These are phyloP conservation scores for Ips typographus DNA, from an alignment of 1,140 invertebrate genomes.

Conservation along the genomic window DNA sequence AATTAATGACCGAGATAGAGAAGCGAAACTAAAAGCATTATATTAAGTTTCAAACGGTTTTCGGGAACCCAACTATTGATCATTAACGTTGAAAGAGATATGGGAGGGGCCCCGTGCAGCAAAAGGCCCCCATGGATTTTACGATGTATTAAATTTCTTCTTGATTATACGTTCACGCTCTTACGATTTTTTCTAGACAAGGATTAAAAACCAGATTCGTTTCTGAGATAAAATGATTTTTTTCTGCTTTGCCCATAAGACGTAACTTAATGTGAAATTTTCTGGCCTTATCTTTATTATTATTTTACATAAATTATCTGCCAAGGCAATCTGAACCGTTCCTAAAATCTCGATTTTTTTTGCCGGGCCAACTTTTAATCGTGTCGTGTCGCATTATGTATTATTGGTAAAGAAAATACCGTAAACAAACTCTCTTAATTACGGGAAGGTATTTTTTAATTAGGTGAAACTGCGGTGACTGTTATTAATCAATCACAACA, in stretches of 20 bases:
- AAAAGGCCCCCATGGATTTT: slow-evolving; percentile 38
- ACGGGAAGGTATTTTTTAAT: too few species aligned
- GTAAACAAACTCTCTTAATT: too few species aligned
- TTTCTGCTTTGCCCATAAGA: slow-evolving; percentile 33
- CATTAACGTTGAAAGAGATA: slow-evolving; percentile 41
- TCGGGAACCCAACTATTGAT: slow-evolving; percentile 37
- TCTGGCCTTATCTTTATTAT: slow-evolving; percentile 36
- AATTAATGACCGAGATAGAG: slow-evolving; percentile 34
- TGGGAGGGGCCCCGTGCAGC: slow-evolving; percentile 38
- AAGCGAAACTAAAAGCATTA: slow-evolving; percentile 37
- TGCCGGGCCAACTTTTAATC: not conserved
- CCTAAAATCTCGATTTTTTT: slow-evolving; percentile 19
- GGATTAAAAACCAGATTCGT: slow-evolving; percentile 41
- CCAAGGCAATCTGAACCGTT: slow-evolving; percentile 25
- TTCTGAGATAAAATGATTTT: slow-evolving; percentile 41
- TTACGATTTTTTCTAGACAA: slow-evolving; percentile 42
- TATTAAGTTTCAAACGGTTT: slow-evolving; percentile 40
- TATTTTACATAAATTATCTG: slow-evolving; percentile 39
- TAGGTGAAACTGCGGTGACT: too few species aligned
- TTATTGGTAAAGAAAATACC: too few species aligned
- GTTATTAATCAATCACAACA: too few species aligned
- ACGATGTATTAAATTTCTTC: slow-evolving; percentile 43
- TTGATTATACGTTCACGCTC: slow-evolving; percentile 43
- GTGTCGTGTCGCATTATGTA: too few species aligned
- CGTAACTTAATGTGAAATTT: slow-evolving; percentile 37